phyloP scores from a whole-genome alignment of 2,113 vertebrate species.

The Sterrhoptilus dennistouni region DNA sequence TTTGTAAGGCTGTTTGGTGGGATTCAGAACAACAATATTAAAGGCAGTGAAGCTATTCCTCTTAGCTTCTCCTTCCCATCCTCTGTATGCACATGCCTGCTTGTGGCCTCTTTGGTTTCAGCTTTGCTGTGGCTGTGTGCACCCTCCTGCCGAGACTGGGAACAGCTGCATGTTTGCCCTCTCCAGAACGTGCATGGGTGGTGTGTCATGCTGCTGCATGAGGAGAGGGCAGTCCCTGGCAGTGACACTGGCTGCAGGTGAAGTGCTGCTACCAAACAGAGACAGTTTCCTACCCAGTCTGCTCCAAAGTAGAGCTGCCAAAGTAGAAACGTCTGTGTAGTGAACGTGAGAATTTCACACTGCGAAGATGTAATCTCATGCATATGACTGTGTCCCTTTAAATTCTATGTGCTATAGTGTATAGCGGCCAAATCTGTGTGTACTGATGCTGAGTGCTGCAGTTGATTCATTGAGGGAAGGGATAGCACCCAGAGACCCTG shows the following conservation, averaged over 20 bases:
- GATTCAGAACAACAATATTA: background rate
- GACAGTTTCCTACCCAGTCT: background rate
- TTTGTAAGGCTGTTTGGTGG: background rate
- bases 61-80: background rate
- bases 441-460: background rate
- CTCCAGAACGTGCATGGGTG: constrained; percentile 19
- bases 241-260: background rate
- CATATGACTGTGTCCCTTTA: constrained; percentile 47
- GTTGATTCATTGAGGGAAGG: background rate
- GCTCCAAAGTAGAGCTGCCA: background rate
- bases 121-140: constrained; percentile 49
- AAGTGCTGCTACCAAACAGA: background rate
- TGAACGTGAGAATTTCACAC: background rate
- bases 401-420: background rate
- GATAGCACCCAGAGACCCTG: background rate
- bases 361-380: background rate
- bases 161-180: constrained; percentile 37
- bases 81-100: constrained; percentile 40
- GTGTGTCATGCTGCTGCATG: constrained; percentile 38
- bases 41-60: background rate
- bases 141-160: background rate
- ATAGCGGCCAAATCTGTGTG: background rate
- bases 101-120: constrained; percentile 5
- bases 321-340: background rate
- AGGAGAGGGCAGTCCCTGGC: background rate